A percentile compares a stretch with the other conserved stretches of the same genome.
These are phyloP conservation scores for Odontamblyopus lacepedii DNA, from an alignment of 2,797 vertebrate genomes.

Conservation along the genomic window DNA sequence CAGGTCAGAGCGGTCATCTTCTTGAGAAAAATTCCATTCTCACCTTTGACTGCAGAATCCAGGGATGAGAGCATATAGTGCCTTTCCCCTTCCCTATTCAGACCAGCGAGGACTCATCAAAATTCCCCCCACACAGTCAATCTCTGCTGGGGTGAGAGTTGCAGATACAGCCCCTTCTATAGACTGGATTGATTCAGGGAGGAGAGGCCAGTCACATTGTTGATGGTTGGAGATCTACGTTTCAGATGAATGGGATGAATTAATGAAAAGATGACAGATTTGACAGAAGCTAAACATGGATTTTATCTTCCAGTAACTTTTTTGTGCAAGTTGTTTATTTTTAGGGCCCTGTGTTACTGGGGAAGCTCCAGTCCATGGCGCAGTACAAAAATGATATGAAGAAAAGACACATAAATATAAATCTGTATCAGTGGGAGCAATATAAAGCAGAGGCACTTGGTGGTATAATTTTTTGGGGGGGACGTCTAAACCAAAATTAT, in stretches of 20 bases:
- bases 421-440: too few species aligned
- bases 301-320: background rate
- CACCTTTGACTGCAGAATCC: slow-evolving; percentile 41
- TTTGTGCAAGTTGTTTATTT: background rate
- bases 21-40: slow-evolving; percentile 31
- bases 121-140: slow-evolving; percentile 73
- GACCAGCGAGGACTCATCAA: slow-evolving; percentile 63
- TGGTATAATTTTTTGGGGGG: too few species aligned
- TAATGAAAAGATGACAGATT: slow-evolving; percentile 24
- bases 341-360: background rate
- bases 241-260: slow-evolving; percentile 33
- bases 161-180: slow-evolving; percentile 61
- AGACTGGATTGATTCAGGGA: slow-evolving; percentile 64
- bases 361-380: too few species aligned
- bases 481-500: too few species aligned
- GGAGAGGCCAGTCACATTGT: slow-evolving; percentile 41
- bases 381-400: too few species aligned
- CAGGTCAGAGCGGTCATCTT: slow-evolving; percentile 26
- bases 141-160: slow-evolving; percentile 70
- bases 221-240: slow-evolving; percentile 38
- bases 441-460: too few species aligned
- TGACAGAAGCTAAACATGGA: background rate
- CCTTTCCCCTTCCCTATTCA: slow-evolving; percentile 10
- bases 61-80: slow-evolving; percentile 19
- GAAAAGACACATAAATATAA: too few species aligned